Conservation (phyloP, 2,113 vertebrate species). For the Electrona antarctica region DNA sequence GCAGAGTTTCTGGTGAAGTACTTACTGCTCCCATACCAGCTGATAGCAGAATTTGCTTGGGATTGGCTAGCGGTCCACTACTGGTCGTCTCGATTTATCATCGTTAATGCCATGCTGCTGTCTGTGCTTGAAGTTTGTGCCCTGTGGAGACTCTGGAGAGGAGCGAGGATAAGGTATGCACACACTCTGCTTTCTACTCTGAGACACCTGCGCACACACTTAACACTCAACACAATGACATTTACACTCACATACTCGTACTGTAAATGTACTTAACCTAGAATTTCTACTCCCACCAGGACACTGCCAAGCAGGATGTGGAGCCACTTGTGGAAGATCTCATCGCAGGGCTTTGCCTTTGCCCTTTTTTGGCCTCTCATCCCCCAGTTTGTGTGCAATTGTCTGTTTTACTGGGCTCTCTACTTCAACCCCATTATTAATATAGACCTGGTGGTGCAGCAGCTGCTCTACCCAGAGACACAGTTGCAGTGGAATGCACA, state of each 20-base stretch:
- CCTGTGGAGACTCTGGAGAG: constrained; percentile 88
- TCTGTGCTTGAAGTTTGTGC: constrained; percentile 87
- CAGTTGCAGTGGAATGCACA: constrained; percentile 60
- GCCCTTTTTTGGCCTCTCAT: constrained; percentile 91
- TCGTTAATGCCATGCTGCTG: constrained; percentile 90
- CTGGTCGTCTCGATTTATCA: constrained; percentile 94
- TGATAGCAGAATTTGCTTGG: constrained; percentile 95
- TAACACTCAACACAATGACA: constrained; percentile 7
- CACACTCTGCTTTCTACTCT: not conserved
- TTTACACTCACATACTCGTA: constrained; percentile 6
- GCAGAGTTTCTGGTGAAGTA: constrained; percentile 90
- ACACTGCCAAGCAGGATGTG: constrained; percentile 86
- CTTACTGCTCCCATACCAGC: constrained; percentile 89
- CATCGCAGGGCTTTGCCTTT: constrained; percentile 86
- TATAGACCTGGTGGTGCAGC: constrained; percentile 90
- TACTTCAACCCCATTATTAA: constrained; percentile 94
- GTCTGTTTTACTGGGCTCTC: constrained; percentile 94
- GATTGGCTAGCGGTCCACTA: constrained; percentile 93
- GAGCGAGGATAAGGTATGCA: constrained; percentile 83
- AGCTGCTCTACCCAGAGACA: constrained; percentile 86
- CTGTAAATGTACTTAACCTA: not conserved
- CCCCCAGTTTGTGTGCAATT: constrained; percentile 94
- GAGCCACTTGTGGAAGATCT: constrained; percentile 91
- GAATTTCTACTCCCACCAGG: constrained; percentile 67
- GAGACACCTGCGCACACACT: not conserved